Evolutionary conservation across 2,113 vertebrate species (phyloP).

Genomic region (Chaenocephalus aceratus): DNA sequence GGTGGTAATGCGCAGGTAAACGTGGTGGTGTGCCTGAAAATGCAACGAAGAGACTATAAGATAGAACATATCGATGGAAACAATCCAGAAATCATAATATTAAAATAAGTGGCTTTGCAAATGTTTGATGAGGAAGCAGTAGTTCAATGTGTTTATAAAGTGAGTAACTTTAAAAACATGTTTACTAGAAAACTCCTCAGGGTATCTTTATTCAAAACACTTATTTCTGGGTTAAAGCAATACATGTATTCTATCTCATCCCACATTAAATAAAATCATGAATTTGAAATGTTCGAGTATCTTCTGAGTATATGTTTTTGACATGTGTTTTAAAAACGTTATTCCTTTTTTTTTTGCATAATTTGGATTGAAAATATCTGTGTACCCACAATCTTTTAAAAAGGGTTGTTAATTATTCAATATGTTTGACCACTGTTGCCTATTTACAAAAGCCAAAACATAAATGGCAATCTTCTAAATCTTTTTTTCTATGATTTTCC

Average conservation of each 20-base stretch:
- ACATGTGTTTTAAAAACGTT: not conserved
- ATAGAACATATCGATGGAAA: too few species aligned
- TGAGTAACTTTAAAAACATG: not conserved
- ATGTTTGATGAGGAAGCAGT: not conserved
- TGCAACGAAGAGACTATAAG: too few species aligned
- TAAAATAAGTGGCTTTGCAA: not conserved
- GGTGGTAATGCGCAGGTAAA: not conserved
- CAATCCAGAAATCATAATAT: not conserved
- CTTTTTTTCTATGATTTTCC: conserved; percentile 34
- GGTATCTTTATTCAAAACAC: conserved; percentile 2
- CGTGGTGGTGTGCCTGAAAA: too few species aligned
- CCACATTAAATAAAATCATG: not conserved
- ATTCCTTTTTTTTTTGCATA: conserved; percentile 18
- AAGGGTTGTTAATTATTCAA: conserved; percentile 35
- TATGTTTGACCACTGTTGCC: conserved; percentile 24
- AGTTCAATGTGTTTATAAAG: not conserved
- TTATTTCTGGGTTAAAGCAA: not conserved
- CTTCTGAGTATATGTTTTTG: not conserved
- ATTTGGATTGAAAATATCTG: conserved; percentile 11
- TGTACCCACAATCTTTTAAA: conserved; percentile 20
- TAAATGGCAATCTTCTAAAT: conserved; percentile 36
- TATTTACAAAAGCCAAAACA: conserved; percentile 10
- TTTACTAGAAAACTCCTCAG: not conserved
- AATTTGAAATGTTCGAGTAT: conserved; percentile 2
- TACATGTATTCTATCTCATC: not conserved